These are phyloP conservation scores for Callopanchax toddi DNA, from an alignment of 2,113 vertebrate species.

Conservation along the genomic window DNA sequence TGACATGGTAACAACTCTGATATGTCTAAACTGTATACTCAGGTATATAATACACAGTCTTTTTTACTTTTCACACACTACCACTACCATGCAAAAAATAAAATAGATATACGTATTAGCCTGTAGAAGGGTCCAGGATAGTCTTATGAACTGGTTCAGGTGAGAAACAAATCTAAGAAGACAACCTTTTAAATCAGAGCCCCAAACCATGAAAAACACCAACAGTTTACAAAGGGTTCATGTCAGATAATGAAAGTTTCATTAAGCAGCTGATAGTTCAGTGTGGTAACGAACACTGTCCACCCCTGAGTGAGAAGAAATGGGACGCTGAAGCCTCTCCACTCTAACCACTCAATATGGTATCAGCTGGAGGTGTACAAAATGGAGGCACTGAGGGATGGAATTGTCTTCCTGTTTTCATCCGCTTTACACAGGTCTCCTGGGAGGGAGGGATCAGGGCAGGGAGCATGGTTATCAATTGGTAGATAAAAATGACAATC, in stretches of 20 bases:
- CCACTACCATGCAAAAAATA: no score
- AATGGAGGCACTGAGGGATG: constrained; percentile 75
- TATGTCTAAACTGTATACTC: no score
- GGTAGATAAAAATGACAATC: constrained; percentile 80
- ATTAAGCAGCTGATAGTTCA: constrained; percentile 2
- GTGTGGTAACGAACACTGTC: constrained; percentile 29
- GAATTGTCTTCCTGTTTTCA: constrained; percentile 78
- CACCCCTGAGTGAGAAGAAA: constrained; percentile 40
- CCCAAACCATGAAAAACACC: background rate
- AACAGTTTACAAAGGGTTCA: background rate
- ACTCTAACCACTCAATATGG: constrained; percentile 42
- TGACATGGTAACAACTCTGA: no score
- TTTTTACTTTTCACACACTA: no score
- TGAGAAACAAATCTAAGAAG: no score
- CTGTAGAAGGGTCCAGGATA: background rate
- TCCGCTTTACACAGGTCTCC: constrained; percentile 72
- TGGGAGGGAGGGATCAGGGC: constrained; percentile 70
- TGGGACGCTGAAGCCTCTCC: constrained; percentile 19
- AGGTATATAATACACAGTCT: no score
- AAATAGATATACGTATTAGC: background rate
- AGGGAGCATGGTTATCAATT: constrained; percentile 73
- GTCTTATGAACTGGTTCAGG: no score
- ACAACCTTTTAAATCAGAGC: no score
- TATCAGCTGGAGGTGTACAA: constrained; percentile 36
- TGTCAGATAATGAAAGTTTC: background rate